Percentiles rank a stretch among this genome's conserved stretches.
These are phyloP conservation scores for Enhydra lutris DNA, from an alignment of 2,113 vertebrate species.

Conservation along the genomic window DNA sequence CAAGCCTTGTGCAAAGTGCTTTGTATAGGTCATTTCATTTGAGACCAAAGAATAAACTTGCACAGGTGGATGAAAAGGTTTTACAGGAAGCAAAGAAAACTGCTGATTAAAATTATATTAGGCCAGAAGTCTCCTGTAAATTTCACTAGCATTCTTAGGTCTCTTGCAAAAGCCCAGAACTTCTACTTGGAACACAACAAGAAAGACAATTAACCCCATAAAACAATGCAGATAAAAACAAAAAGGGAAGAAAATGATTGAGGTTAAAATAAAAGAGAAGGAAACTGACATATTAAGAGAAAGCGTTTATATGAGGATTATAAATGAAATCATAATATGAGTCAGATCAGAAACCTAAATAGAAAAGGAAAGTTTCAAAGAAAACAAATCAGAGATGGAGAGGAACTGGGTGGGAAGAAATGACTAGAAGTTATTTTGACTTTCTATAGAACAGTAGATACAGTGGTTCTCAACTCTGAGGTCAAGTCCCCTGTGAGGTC, in stretches of 20 bases:
- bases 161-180: constrained; percentile 1
- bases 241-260: background rate
- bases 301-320: background rate
- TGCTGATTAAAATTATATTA: background rate
- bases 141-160: constrained; percentile 9
- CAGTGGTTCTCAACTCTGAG: background rate
- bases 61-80: constrained; percentile 7
- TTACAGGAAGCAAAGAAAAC: background rate
- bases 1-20: background rate
- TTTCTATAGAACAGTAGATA: constrained; percentile 21
- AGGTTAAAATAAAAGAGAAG: constrained; percentile 34
- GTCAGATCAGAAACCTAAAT: constrained; percentile 50
- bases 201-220: constrained; percentile 2
- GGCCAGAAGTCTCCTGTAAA: background rate
- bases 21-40: background rate
- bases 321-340: constrained; percentile 38
- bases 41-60: constrained; percentile 14
- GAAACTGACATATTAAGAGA: background rate
- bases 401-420: background rate
- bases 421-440: background rate
- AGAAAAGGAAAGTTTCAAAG: constrained; percentile 32
- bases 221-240: constrained; percentile 35
- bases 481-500: background rate
- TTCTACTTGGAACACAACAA: background rate
- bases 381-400: background rate